Evolutionary conservation across 2,888 invertebrate genomes (phyloP).

Genomic region (Aphidoletes aphidimyza): DNA sequence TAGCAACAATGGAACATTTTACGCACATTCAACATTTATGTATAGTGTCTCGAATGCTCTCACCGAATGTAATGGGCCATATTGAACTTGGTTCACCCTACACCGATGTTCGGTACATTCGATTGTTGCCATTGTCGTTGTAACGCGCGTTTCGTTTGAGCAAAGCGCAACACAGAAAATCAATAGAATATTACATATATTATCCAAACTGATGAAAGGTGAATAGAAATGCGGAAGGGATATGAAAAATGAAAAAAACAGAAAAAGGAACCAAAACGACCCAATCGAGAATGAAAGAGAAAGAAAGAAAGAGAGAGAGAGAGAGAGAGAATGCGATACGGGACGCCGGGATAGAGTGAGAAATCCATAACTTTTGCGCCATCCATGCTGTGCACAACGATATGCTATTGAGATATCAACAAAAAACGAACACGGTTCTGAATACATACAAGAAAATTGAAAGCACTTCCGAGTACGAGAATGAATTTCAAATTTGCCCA

Average conservation of each 20-base stretch:
- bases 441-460: not conserved
- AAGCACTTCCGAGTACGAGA: conserved; percentile 36
- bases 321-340: not conserved
- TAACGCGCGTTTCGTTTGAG: no score
- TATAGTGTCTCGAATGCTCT: not conserved
- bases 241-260: not conserved
- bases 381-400: conserved; percentile 11
- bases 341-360: no score
- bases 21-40: conserved; percentile 52
- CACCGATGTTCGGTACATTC: not conserved
- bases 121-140: no score
- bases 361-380: conserved; percentile 7
- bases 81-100: conserved; percentile 18
- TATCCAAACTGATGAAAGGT: conserved; percentile 24
- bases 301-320: not conserved
- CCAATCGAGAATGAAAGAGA: not conserved
- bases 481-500: conserved; percentile 37
- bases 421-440: not conserved
- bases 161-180: conserved; percentile 36
- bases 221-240: not conserved
- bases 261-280: not conserved
- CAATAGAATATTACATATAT: conserved; percentile 53
- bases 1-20: not conserved
- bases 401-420: conserved; percentile 13
- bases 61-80: conserved; percentile 2